phyloP scores from a whole-genome alignment of 2,888 invertebrate genomes.

The Norana najaformis region DNA sequence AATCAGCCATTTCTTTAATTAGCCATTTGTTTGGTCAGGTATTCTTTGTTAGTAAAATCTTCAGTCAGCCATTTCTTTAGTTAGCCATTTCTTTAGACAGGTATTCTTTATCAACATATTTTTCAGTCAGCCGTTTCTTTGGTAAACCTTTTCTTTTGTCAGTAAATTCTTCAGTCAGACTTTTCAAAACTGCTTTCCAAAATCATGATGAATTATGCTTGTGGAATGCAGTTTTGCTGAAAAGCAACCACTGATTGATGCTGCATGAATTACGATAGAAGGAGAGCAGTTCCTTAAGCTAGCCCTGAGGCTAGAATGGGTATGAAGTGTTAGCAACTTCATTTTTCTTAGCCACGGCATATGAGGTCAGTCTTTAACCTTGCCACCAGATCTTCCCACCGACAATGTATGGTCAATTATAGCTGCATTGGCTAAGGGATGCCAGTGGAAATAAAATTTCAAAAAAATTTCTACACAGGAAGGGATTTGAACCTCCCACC shows the following conservation, averaged over 20 bases:
- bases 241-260: background rate
- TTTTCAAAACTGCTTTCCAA: background rate
- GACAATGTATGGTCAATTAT: too few relatives aligned
- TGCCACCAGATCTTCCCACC: too few relatives aligned
- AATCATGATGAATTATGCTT: background rate
- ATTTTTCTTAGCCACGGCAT: too few relatives aligned
- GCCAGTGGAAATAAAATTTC: too few relatives aligned
- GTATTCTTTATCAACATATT: background rate
- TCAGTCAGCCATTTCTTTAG: background rate
- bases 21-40: background rate
- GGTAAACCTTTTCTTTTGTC: background rate
- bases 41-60: background rate
- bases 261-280: background rate
- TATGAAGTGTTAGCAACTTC: too few relatives aligned
- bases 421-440: too few relatives aligned
- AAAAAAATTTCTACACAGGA: too few relatives aligned
- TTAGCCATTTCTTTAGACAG: background rate
- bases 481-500: too few relatives aligned
- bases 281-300: too few relatives aligned
- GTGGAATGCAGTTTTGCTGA: background rate
- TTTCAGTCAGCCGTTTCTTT: background rate
- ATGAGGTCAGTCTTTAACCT: too few relatives aligned
- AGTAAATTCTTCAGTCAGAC: background rate
- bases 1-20: background rate
- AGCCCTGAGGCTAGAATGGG: too few relatives aligned